Percentiles rank a stretch among this genome's conserved stretches.
phyloP scores from a whole-genome alignment of 1,140 invertebrate species.

The Diploscapter pachys region DNA sequence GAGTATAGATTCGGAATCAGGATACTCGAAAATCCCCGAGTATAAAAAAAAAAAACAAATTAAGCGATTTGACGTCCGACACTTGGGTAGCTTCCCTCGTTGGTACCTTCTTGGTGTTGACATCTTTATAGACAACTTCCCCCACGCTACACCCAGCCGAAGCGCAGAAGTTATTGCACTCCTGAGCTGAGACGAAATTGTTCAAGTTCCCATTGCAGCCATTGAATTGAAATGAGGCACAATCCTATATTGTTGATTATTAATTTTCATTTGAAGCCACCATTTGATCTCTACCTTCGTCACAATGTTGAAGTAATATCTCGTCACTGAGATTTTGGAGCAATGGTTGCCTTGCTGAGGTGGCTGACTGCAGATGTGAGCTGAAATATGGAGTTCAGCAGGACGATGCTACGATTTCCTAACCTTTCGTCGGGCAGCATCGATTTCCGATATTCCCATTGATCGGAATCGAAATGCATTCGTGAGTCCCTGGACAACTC shows the following conservation, averaged over 20 bases:
- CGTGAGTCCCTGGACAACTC: constrained; percentile 48
- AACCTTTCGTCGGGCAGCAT: constrained; percentile 51
- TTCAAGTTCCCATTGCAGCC: constrained; percentile 52
- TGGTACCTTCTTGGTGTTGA: constrained; percentile 43
- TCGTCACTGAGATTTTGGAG: constrained; percentile 47
- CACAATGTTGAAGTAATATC: constrained; percentile 56
- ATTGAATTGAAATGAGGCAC: constrained; percentile 48
- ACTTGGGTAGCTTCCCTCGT: too few relatives aligned
- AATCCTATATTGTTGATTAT: constrained; percentile 6
- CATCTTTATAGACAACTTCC: constrained; percentile 51
- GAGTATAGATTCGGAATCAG: too few relatives aligned
- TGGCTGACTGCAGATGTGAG: constrained; percentile 51
- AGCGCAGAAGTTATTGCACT: constrained; percentile 54
- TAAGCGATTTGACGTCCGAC: too few relatives aligned
- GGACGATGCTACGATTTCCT: too few relatives aligned
- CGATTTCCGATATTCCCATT: constrained; percentile 50
- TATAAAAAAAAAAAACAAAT: too few relatives aligned
- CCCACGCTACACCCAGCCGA: constrained; percentile 51
- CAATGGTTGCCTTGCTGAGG: constrained; percentile 54
- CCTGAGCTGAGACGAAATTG: constrained; percentile 46
- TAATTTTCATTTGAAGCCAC: too few relatives aligned
- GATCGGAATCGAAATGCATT: constrained; percentile 50
- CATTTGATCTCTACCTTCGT: constrained; percentile 34
- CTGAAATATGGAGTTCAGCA: neutral
- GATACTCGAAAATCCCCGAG: too few relatives aligned